Evolutionary conservation across 1,140 invertebrate species (phyloP).

Genomic region (Arion vulgaris): DNA sequence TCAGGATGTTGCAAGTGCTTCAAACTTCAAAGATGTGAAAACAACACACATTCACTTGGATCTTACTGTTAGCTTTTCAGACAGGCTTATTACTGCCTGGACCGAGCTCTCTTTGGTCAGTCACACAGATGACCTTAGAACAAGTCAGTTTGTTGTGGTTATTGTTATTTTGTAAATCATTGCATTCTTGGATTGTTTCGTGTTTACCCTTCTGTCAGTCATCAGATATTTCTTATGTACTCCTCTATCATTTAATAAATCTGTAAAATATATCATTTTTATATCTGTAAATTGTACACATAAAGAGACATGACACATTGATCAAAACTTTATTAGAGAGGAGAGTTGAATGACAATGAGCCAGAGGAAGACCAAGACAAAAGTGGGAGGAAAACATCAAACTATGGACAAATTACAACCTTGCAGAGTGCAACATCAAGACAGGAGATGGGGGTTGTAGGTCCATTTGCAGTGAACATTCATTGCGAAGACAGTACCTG

Average conservation of each 20-base stretch:
- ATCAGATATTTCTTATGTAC: background rate
- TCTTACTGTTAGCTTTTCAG: slow-evolving; percentile 47
- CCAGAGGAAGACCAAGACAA: too few species aligned
- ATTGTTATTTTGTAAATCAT: slow-evolving; percentile 4
- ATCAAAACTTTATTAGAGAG: too few species aligned
- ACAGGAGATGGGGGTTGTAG: too few species aligned
- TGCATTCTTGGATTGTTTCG: background rate
- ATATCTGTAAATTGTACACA: too few species aligned
- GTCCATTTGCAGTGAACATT: too few species aligned
- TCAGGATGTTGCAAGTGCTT: slow-evolving; percentile 49
- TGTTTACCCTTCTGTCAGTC: background rate
- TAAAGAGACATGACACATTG: too few species aligned
- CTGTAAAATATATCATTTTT: too few species aligned
- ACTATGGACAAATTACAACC: too few species aligned
- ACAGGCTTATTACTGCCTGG: slow-evolving; percentile 40
- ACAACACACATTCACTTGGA: slow-evolving; percentile 51
- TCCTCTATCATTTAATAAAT: background rate
- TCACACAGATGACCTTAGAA: slow-evolving; percentile 24
- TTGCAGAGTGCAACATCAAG: too few species aligned
- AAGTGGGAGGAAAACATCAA: too few species aligned
- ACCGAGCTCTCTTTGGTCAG: slow-evolving; percentile 29
- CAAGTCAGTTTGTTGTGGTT: slow-evolving; percentile 19
- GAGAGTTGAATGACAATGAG: too few species aligned
- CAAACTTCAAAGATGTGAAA: slow-evolving; percentile 50
- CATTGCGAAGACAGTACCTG: too few species aligned